Conservation (phyloP, 1,140 invertebrate genomes). For the Drosophila erecta region DNA sequence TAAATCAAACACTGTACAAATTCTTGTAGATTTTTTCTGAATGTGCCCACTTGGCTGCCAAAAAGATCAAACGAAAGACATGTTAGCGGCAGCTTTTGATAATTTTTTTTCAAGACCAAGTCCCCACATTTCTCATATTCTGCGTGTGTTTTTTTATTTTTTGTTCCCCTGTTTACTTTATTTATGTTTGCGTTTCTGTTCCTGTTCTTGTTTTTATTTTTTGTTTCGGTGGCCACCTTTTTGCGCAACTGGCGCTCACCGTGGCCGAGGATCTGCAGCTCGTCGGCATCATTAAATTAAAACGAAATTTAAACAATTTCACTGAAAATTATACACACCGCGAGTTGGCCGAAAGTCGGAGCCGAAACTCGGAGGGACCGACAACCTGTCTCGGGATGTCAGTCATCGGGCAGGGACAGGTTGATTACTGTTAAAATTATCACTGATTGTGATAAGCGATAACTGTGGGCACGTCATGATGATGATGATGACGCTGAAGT, state of each 20-base stretch:
- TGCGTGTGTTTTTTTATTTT: slow-evolving; percentile 46
- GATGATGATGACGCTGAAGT: slow-evolving; percentile 31
- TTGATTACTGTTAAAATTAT: slow-evolving; percentile 84
- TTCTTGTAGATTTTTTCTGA: not conserved
- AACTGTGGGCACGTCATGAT: slow-evolving; percentile 75
- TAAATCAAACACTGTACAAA: not conserved
- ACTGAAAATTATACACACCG: slow-evolving; percentile 81
- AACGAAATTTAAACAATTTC: slow-evolving; percentile 84
- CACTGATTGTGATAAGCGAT: slow-evolving; percentile 84
- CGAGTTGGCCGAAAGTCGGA: slow-evolving; percentile 41
- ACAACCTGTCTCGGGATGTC: slow-evolving; percentile 73
- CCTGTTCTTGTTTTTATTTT: slow-evolving; percentile 20
- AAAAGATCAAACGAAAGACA: slow-evolving; percentile 79
- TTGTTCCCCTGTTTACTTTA: slow-evolving; percentile 33
- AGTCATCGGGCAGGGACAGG: slow-evolving; percentile 73
- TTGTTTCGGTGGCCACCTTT: slow-evolving; percentile 41
- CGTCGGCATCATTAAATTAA: slow-evolving; percentile 81
- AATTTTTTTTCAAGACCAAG: slow-evolving; percentile 60
- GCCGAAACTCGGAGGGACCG: slow-evolving; percentile 32
- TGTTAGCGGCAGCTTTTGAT: slow-evolving; percentile 80
- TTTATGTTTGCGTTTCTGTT: slow-evolving; percentile 23
- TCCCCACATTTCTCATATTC: slow-evolving; percentile 76
- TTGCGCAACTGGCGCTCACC: slow-evolving; percentile 75
- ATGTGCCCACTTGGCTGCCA: slow-evolving; percentile 33
- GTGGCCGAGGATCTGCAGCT: slow-evolving; percentile 33